These are phyloP conservation scores for Ceraclea dissimilis DNA, from an alignment of 2,888 invertebrate species.

Conservation along the genomic window DNA sequence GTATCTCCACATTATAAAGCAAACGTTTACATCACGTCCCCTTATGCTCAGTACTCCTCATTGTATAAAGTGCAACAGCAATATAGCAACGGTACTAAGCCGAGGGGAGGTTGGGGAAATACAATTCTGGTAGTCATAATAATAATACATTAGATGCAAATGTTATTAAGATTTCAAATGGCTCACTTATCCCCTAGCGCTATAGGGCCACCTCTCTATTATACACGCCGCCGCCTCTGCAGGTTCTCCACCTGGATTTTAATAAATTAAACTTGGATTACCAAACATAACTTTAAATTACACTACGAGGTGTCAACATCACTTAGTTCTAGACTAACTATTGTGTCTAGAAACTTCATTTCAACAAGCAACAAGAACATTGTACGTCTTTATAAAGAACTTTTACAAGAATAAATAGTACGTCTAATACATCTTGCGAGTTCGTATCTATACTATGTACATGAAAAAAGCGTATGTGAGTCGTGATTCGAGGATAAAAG, in stretches of 20 bases:
- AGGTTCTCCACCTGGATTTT: not conserved
- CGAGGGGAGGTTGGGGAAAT: no score
- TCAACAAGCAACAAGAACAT: no score
- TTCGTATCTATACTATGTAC: not conserved
- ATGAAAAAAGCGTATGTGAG: no score
- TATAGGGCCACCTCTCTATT: not conserved
- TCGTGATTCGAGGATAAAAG: no score
- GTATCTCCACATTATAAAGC: no score
- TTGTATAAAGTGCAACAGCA: no score
- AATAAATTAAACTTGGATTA: not conserved
- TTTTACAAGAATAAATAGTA: not conserved
- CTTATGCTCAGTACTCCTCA: no score
- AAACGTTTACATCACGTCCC: no score
- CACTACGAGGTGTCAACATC: not conserved
- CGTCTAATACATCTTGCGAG: not conserved
- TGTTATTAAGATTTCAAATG: slow-evolving; percentile 1
- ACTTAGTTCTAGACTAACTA: no score
- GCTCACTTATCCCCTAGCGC: not conserved
- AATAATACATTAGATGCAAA: not conserved
- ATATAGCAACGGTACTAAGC: no score
- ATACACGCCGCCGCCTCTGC: not conserved
- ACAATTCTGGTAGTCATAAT: not conserved
- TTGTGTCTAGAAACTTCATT: no score
- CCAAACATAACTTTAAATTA: not conserved
- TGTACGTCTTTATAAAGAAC: no score